Evolutionary conservation across 2,888 invertebrate species (phyloP).

Genomic region (Eupithecia vulgata): DNA sequence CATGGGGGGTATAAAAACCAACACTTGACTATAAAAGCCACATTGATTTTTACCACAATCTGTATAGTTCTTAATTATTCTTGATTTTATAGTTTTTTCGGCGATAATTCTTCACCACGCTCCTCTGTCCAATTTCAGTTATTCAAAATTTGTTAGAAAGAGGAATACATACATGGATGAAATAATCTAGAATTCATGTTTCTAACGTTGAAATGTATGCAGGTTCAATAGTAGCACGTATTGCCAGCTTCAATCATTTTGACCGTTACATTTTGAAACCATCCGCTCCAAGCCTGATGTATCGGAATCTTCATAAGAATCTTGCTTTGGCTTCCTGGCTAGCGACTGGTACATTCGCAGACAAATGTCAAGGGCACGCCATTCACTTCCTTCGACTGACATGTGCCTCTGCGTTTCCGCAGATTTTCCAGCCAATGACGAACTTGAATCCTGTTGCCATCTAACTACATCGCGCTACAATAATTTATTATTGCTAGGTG

Average conservation of each 20-base stretch:
- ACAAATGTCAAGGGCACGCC: conserved; percentile 80
- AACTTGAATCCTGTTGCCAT: background rate
- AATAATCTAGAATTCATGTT: background rate
- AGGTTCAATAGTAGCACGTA: background rate
- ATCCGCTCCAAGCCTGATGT: conserved; percentile 23
- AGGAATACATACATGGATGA: background rate
- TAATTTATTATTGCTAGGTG: background rate
- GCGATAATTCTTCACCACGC: background rate
- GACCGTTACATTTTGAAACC: background rate
- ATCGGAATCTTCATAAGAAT: conserved; percentile 36
- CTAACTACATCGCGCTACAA: background rate
- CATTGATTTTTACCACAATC: background rate
- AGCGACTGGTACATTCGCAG: conserved; percentile 56
- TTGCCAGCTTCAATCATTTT: background rate
- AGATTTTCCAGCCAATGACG: conserved; percentile 30
- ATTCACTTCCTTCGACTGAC: conserved; percentile 75
- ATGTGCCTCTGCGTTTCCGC: conserved; percentile 32
- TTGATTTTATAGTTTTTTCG: background rate
- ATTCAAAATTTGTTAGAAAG: background rate
- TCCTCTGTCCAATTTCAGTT: background rate
- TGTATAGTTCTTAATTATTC: background rate
- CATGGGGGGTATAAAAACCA: background rate
- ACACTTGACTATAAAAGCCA: background rate
- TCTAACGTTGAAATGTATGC: background rate
- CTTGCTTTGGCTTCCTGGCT: conserved; percentile 54